A percentile compares a stretch with the other conserved stretches of the same genome.
phyloP scores from a whole-genome alignment of 2,113 vertebrate species.

The Silurus meridionalis region DNA sequence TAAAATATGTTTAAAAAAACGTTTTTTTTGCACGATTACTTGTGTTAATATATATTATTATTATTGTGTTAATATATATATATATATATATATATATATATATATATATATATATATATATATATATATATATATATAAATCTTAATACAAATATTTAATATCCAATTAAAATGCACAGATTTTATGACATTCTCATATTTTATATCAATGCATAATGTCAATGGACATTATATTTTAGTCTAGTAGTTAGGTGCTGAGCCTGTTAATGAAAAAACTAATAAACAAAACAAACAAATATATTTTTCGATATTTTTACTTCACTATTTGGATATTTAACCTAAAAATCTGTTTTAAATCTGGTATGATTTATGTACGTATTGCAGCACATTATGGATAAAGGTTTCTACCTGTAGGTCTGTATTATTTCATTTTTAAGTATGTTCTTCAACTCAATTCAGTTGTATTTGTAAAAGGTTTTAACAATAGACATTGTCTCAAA shows the following conservation, averaged over 20 bases:
- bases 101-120: no score
- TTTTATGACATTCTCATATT: not conserved
- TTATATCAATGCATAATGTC: not conserved
- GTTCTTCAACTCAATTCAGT: no score
- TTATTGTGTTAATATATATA: no score
- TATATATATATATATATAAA: not conserved
- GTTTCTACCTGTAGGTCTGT: not conserved
- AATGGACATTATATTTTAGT: not conserved
- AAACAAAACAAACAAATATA: not conserved
- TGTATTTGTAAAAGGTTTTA: no score
- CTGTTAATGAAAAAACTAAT: not conserved
- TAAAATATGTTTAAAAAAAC: no score
- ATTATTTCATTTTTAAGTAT: no score
- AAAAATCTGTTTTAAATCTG: not conserved
- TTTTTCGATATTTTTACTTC: no score
- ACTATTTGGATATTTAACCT: not conserved
- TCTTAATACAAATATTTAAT: not conserved
- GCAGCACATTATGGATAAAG: not conserved
- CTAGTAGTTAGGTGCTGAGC: not conserved
- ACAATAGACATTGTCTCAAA: no score
- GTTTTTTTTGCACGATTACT: no score
- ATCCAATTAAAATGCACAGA: not conserved
- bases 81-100: no score
- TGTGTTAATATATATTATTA: no score
- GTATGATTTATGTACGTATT: not conserved